Percentiles rank a stretch among this genome's conserved stretches.
Conservation (phyloP, 2,888 invertebrate genomes). For the Drosophila kanekoi region DNA sequence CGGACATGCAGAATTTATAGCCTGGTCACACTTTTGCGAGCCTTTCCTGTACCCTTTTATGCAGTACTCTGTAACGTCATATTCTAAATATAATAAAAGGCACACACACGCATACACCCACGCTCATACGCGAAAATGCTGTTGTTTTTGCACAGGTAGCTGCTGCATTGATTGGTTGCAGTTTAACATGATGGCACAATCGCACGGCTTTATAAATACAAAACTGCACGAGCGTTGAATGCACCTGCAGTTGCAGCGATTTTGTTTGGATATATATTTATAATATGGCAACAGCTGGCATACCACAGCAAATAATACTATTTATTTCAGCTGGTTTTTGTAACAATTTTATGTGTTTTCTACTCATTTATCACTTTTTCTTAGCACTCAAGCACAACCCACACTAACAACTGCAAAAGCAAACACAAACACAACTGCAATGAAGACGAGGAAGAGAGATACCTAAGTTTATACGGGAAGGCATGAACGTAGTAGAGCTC, state of each 20-base stretch:
- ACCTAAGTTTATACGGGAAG: constrained; percentile 40
- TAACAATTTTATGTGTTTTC: constrained; percentile 7
- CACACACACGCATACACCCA: constrained; percentile 2
- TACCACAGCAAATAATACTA: constrained; percentile 1
- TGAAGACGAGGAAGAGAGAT: constrained; percentile 34
- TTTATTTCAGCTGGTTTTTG: constrained; percentile 3
- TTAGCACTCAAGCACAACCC: constrained; percentile 24
- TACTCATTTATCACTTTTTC: constrained; percentile 37
- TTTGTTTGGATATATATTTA: constrained; percentile 5
- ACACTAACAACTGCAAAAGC: constrained; percentile 50
- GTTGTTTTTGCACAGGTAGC: constrained; percentile 18
- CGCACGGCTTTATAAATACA: constrained; percentile 12
- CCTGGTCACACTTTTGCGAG: constrained; percentile 45
- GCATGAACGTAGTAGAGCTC: too few species aligned
- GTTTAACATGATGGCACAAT: constrained; percentile 17
- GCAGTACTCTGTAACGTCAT: constrained; percentile 48
- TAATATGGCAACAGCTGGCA: constrained; percentile 4
- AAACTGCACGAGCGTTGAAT: constrained; percentile 9
- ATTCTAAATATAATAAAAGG: constrained; percentile 56
- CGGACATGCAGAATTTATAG: constrained; percentile 61
- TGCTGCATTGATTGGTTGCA: constrained; percentile 27
- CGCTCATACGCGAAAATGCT: neutral
- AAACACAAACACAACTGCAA: constrained; percentile 56
- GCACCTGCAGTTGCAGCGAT: constrained; percentile 10
- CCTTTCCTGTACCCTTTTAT: constrained; percentile 25